Conservation (phyloP, 2,797 vertebrate species). For the Falco biarmicus region DNA sequence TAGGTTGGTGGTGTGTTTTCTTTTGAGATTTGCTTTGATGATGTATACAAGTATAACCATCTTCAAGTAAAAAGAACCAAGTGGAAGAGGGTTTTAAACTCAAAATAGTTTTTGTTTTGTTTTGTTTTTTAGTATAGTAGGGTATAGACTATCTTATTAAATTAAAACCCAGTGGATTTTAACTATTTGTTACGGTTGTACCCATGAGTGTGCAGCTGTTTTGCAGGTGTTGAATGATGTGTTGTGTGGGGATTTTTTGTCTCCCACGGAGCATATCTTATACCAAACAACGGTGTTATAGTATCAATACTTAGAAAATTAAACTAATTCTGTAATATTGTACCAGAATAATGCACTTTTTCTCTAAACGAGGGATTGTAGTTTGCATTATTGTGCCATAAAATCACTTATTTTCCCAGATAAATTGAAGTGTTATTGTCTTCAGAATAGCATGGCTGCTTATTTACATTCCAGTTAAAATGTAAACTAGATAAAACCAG, state of each 20-base stretch:
- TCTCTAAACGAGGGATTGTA: slow-evolving; percentile 39
- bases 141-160: not conserved
- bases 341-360: not conserved
- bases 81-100: not conserved
- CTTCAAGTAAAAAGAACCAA: not conserved
- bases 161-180: not conserved
- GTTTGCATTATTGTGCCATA: slow-evolving; percentile 31
- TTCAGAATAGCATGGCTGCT: not conserved
- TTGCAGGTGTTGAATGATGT: not conserved
- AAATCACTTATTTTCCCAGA: slow-evolving; percentile 42
- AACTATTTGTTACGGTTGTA: not conserved
- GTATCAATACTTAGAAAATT: not conserved
- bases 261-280: not conserved
- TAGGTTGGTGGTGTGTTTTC: not conserved
- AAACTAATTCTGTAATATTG: slow-evolving; percentile 4
- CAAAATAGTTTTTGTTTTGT: no score
- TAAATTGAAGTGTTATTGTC: slow-evolving; percentile 45
- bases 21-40: not conserved
- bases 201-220: not conserved
- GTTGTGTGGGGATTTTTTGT: not conserved
- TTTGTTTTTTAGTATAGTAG: not conserved
- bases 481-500: not conserved
- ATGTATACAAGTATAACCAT: not conserved
- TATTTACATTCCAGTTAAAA: slow-evolving; percentile 49
- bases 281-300: not conserved